Evolutionary conservation across 2,888 invertebrate species (phyloP).

Genomic region (Ditula angustiorana): DNA sequence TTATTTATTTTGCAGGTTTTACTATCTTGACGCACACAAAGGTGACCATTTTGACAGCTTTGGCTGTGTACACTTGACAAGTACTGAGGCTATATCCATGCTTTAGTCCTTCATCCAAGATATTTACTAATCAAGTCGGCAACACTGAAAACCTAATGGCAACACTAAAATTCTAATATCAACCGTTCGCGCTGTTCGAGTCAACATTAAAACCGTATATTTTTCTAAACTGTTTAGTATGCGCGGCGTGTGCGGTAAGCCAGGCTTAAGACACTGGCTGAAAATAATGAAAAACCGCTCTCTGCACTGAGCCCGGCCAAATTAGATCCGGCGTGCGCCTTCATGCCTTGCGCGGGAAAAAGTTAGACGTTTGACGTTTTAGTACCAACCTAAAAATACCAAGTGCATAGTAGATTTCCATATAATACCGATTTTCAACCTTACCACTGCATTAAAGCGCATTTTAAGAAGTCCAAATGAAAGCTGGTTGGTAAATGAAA

Average conservation of each 20-base stretch:
- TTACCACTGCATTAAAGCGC: no score
- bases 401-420: no score
- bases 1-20: no score
- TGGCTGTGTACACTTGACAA: no score
- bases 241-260: constrained; percentile 58
- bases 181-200: constrained; percentile 24
- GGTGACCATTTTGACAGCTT: no score
- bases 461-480: no score
- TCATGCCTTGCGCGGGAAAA: constrained; percentile 9
- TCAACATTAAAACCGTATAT: constrained; percentile 47
- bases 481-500: no score
- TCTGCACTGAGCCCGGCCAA: constrained; percentile 67
- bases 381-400: not conserved
- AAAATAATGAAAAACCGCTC: constrained; percentile 77
- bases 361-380: constrained; percentile 11
- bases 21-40: no score
- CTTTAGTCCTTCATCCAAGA: no score
- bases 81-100: no score
- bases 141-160: not conserved
- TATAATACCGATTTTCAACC: no score
- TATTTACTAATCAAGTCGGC: not conserved
- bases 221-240: constrained; percentile 59
- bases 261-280: constrained; percentile 72
- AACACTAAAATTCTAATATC: no score
- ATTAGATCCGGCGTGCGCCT: constrained; percentile 60